Conservation (phyloP, 2,113 vertebrate species). For the Pyxicephalus adspersus region DNA sequence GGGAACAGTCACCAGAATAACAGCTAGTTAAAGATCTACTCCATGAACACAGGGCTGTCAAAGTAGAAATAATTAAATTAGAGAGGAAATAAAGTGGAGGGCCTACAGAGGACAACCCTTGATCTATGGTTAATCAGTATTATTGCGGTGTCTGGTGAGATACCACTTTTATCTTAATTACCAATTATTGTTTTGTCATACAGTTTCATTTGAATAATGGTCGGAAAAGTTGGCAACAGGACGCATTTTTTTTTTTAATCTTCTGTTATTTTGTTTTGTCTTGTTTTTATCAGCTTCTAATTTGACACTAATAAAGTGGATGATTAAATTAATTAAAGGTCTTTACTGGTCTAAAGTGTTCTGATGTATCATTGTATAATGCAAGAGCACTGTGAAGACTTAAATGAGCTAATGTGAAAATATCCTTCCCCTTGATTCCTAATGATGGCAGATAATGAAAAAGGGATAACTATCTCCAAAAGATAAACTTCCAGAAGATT, state of each 20-base stretch:
- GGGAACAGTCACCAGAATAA: constrained; percentile 54
- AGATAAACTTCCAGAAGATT: no score
- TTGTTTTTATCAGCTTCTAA: constrained; percentile 38
- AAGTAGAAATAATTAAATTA: constrained; percentile 53
- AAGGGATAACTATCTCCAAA: no score
- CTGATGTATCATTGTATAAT: neutral
- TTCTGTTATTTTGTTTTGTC: neutral
- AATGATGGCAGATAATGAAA: no score
- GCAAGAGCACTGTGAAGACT: no score
- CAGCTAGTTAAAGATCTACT: constrained; percentile 55
- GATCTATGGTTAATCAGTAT: constrained; percentile 57
- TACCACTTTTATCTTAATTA: constrained; percentile 56
- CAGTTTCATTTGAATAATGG: constrained; percentile 49
- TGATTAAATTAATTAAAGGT: constrained; percentile 23
- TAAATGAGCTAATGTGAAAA: no score
- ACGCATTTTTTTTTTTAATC: constrained; percentile 18
- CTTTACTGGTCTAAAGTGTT: neutral
- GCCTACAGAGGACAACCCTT: constrained; percentile 46
- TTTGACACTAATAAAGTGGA: constrained; percentile 35
- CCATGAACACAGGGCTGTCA: constrained; percentile 51
- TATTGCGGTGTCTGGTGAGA: constrained; percentile 52
- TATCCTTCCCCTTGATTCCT: no score
- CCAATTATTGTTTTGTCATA: constrained; percentile 54
- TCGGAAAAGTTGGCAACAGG: constrained; percentile 29
- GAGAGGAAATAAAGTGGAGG: constrained; percentile 46